phyloP scores from a whole-genome alignment of 2,797 vertebrate species.

The Onychomys torridus region DNA sequence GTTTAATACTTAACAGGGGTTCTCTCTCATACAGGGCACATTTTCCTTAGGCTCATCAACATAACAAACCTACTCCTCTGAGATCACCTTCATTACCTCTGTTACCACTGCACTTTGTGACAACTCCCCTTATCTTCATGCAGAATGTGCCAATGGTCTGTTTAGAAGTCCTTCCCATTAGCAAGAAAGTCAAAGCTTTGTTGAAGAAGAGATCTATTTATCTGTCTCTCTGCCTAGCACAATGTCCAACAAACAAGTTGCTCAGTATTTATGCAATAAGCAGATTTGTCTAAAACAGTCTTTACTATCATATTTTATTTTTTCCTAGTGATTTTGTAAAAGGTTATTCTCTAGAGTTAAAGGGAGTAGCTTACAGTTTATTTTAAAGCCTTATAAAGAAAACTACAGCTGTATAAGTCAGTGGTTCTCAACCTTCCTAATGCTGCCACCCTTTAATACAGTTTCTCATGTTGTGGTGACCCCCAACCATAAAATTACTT shows the following conservation, averaged over 20 bases:
- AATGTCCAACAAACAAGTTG: neutral
- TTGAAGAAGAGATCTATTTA: neutral
- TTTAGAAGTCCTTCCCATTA: neutral
- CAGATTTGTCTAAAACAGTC: neutral
- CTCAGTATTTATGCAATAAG: neutral
- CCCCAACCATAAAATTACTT: neutral
- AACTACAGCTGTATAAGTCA: neutral
- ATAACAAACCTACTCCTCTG: neutral
- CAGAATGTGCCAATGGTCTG: neutral
- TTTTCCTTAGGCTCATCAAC: neutral
- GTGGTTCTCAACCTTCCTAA: neutral
- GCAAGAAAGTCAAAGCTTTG: neutral
- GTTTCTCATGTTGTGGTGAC: neutral
- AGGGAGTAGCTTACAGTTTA: neutral
- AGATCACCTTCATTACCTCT: neutral
- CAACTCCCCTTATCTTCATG: neutral
- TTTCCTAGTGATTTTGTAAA: slow-evolving; percentile 10
- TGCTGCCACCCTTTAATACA: neutral
- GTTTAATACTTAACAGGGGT: neutral
- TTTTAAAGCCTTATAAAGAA: slow-evolving; percentile 42
- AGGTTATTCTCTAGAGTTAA: slow-evolving; percentile 35
- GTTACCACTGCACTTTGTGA: neutral
- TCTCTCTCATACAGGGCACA: neutral
- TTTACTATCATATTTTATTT: neutral
- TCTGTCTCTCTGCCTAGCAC: neutral